Evolutionary conservation across 2,113 vertebrate species (phyloP).

Genomic region (Syngnathus scovelli): DNA sequence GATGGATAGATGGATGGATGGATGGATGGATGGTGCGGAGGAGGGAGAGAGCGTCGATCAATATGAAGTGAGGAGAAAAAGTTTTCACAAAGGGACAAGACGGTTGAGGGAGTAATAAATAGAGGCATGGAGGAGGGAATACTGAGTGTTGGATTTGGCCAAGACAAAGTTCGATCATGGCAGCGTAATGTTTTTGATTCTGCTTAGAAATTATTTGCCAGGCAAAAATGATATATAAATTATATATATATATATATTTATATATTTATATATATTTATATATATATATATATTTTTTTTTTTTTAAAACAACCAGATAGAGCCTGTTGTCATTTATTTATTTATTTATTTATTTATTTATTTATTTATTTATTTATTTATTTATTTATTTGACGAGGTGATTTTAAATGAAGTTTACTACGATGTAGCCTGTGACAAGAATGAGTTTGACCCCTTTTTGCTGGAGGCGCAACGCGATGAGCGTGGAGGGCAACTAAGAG

Average conservation of each 20-base stretch:
- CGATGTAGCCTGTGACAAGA: background rate
- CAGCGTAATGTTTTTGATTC: too few species aligned
- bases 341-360: too few species aligned
- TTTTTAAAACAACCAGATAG: too few species aligned
- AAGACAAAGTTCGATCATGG: constrained; percentile 7
- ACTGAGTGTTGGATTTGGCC: constrained; percentile 2
- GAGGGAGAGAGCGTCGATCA: constrained; percentile 33
- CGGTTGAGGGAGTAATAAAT: constrained; percentile 11
- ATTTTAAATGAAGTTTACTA: background rate
- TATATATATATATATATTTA: too few species aligned
- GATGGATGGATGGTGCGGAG: constrained; percentile 24
- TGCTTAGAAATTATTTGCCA: background rate
- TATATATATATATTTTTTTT: too few species aligned
- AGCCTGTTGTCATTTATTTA: too few species aligned
- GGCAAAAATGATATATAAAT: too few species aligned
- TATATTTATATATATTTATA: too few species aligned
- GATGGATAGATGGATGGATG: constrained; percentile 55
- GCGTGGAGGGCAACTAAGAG: constrained; percentile 10
- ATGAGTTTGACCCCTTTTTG: background rate
- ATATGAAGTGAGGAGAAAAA: constrained; percentile 51
- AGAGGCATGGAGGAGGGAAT: constrained; percentile 18
- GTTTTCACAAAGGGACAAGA: constrained; percentile 41
- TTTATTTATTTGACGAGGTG: too few species aligned
- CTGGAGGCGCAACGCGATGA: constrained; percentile 37
- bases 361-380: too few species aligned